Conservation (phyloP, 2,113 vertebrate genomes). For the Spheniscus mendiculus region DNA sequence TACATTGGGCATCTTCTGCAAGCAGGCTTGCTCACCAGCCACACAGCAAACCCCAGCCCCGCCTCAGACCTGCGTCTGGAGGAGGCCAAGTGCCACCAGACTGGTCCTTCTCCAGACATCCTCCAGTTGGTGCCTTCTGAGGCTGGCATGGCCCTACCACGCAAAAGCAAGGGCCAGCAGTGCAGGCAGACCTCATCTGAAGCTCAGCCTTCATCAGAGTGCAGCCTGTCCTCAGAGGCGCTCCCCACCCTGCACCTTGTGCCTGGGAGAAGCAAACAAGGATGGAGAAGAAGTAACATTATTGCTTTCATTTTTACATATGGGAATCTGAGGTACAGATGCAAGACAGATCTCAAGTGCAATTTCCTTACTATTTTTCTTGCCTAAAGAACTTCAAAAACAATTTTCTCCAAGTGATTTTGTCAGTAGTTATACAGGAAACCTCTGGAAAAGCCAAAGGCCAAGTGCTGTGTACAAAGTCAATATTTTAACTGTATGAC, state of each 20-base stretch:
- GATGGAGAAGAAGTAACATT: neutral
- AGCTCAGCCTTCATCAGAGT: neutral
- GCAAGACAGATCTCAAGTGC: neutral
- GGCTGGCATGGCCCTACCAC: neutral
- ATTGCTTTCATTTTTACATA: neutral
- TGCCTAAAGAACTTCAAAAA: neutral
- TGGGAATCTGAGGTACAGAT: neutral
- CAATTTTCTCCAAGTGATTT: neutral
- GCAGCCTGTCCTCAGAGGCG: neutral
- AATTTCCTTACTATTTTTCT: neutral
- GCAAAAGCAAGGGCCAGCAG: fast-evolving
- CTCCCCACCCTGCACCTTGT: neutral
- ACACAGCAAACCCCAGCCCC: neutral
- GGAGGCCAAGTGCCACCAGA: neutral
- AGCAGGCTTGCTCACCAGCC: neutral
- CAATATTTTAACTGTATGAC: neutral
- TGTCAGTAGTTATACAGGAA: neutral
- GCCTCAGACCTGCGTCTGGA: neutral
- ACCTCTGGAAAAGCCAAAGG: constrained; percentile 34
- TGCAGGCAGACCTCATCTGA: neutral
- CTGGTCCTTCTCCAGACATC: neutral
- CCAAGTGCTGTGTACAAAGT: neutral
- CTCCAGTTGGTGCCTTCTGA: fast-evolving
- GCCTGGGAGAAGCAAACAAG: neutral
- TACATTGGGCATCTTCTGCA: neutral